A percentile compares a stretch with the other conserved stretches of the same genome.
Conservation (phyloP, 2,888 invertebrate genomes). For the Melinaea marsaeus region DNA sequence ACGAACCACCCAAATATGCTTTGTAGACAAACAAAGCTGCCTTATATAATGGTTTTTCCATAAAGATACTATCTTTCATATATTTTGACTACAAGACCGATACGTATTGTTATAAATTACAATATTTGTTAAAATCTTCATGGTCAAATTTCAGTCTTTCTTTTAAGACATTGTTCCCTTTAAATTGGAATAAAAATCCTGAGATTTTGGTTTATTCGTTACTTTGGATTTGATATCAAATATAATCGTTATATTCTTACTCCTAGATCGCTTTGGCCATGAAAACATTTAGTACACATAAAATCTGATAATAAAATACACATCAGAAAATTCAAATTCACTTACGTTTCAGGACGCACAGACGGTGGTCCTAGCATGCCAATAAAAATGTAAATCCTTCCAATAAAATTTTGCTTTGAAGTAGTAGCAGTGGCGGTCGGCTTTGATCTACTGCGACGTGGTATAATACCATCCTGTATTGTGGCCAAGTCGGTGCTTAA, state of each 20-base stretch:
- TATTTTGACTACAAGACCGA: slow-evolving; percentile 10
- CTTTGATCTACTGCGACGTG: slow-evolving; percentile 63
- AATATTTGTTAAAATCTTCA: neutral
- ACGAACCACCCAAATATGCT: slow-evolving; percentile 67
- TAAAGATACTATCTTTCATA: slow-evolving; percentile 50
- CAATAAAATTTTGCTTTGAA: slow-evolving; percentile 76
- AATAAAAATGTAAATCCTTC: slow-evolving; percentile 76
- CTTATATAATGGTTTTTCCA: slow-evolving; percentile 57
- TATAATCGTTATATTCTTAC: too few species aligned
- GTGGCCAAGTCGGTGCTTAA: slow-evolving; percentile 41
- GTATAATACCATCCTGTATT: slow-evolving; percentile 60
- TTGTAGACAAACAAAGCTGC: slow-evolving; percentile 63
- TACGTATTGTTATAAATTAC: neutral
- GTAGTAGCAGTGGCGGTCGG: slow-evolving; percentile 49
- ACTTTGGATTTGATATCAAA: too few species aligned
- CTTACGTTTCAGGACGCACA: slow-evolving; percentile 72
- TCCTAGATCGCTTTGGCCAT: too few species aligned
- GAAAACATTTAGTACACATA: slow-evolving; percentile 40
- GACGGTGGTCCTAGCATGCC: slow-evolving; percentile 71
- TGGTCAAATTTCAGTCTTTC: too few species aligned
- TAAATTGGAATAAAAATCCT: too few species aligned
- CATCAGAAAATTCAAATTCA: slow-evolving; percentile 78
- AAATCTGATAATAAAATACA: slow-evolving; percentile 76
- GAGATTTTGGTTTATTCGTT: too few species aligned
- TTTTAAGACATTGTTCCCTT: too few species aligned